phyloP scores from a whole-genome alignment of 2,797 vertebrate species.

The Etheostoma perlongum region DNA sequence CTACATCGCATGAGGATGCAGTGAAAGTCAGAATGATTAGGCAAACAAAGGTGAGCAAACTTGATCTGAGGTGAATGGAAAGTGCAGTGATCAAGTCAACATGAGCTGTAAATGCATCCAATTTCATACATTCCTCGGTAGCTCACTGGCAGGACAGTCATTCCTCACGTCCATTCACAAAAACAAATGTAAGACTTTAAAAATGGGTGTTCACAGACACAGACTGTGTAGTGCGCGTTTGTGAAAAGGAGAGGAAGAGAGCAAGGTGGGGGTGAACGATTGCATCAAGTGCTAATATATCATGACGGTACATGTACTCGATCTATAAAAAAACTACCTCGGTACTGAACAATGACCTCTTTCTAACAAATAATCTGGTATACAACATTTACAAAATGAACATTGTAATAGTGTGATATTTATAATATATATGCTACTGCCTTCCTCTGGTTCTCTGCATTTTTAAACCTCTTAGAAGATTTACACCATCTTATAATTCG shows the following conservation, averaged over 20 bases:
- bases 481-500: slow-evolving; percentile 56
- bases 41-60: slow-evolving; percentile 57
- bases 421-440: slow-evolving; percentile 84
- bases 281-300: slow-evolving; percentile 82
- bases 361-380: slow-evolving; percentile 85
- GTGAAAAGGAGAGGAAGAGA: slow-evolving; percentile 55
- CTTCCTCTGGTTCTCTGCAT: slow-evolving; percentile 80
- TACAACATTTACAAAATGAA: slow-evolving; percentile 86
- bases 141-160: slow-evolving; percentile 64
- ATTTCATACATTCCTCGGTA: slow-evolving; percentile 78
- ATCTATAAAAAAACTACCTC: slow-evolving; percentile 85
- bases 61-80: slow-evolving; percentile 78
- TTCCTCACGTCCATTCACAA: slow-evolving; percentile 53
- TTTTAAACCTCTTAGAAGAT: slow-evolving; percentile 65
- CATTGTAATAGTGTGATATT: slow-evolving; percentile 82
- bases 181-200: slow-evolving; percentile 72
- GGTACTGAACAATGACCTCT: slow-evolving; percentile 84
- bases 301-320: slow-evolving; percentile 81
- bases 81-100: slow-evolving; percentile 80
- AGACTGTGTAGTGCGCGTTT: slow-evolving; percentile 64
- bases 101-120: slow-evolving; percentile 66
- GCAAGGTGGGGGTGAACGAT: slow-evolving; percentile 71
- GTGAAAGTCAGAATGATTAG: slow-evolving; percentile 69
- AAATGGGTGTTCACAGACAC: slow-evolving; percentile 66
- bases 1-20: slow-evolving; percentile 70